These are phyloP conservation scores for Falco naumanni DNA, from an alignment of 2,797 vertebrate species.

Conservation along the genomic window DNA sequence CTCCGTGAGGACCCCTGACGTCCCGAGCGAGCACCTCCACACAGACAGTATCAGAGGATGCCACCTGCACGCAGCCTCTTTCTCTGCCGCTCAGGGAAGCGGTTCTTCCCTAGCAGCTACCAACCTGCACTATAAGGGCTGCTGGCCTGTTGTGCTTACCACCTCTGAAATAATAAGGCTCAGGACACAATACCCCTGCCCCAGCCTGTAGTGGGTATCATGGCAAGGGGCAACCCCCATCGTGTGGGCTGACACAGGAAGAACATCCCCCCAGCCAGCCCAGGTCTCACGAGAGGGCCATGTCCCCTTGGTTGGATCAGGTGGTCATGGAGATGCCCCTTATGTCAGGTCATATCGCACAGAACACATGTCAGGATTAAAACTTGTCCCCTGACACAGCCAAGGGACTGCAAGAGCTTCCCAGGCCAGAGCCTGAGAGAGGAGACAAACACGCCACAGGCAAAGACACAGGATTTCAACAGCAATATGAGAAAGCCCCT, in stretches of 20 bases:
- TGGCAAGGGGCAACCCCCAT: neutral
- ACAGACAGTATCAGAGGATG: rapidly evolving
- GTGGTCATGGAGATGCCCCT: neutral
- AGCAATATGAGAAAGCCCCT: rapidly evolving
- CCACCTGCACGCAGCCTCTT: rapidly evolving
- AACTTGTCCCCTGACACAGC: neutral
- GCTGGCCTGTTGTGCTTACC: neutral
- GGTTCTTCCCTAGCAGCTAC: neutral
- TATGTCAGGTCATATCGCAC: neutral
- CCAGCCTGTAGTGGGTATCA: neutral
- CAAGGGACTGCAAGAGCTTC: neutral
- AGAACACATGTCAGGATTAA: neutral
- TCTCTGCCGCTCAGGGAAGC: rapidly evolving
- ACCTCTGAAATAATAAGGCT: neutral
- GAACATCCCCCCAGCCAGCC: neutral
- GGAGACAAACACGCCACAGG: neutral
- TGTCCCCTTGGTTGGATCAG: no score
- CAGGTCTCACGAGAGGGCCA: rapidly evolving
- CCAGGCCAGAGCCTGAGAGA: neutral
- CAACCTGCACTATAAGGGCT: rapidly evolving
- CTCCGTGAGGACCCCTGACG: neutral
- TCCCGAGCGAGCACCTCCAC: neutral
- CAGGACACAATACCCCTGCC: neutral
- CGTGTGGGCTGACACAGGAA: rapidly evolving
- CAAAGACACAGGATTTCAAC: neutral